These are phyloP conservation scores for Pitangus sulphuratus DNA, from an alignment of 2,797 vertebrate species.

Conservation along the genomic window DNA sequence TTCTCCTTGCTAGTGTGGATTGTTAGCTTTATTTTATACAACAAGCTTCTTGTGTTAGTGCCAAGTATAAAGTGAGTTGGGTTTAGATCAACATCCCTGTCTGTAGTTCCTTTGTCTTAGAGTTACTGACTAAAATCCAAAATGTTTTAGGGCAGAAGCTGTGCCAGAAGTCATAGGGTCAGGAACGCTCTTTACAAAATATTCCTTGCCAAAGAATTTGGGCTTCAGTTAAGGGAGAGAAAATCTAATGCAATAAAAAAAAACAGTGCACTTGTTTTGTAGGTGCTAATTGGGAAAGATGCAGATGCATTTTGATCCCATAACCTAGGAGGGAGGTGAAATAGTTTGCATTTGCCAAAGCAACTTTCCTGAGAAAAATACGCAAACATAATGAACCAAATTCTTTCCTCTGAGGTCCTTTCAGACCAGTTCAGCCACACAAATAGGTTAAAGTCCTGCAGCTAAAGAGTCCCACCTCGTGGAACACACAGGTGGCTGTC, in stretches of 20 bases:
- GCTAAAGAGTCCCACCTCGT: not conserved
- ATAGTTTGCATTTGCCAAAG: not conserved
- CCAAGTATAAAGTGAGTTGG: not conserved
- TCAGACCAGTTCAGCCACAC: not conserved
- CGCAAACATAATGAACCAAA: rapidly evolving
- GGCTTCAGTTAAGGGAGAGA: not conserved
- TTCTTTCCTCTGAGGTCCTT: not conserved
- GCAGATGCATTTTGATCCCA: not conserved
- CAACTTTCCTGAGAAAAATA: not conserved
- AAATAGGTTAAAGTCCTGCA: not conserved
- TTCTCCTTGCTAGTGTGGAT: not conserved
- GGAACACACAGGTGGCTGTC: not conserved
- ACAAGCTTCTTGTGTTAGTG: not conserved
- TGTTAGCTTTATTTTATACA: slow-evolving; percentile 4
- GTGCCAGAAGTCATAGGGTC: not conserved
- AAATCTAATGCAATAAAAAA: not conserved
- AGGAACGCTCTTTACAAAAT: not conserved
- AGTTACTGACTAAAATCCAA: slow-evolving; percentile 15
- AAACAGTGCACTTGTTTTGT: not conserved
- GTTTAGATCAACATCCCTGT: not conserved
- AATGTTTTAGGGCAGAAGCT: not conserved
- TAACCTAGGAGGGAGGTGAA: not conserved
- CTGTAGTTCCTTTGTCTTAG: slow-evolving; percentile 18
- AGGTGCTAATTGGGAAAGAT: not conserved
- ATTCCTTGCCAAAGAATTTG: not conserved